A percentile compares a stretch with the other conserved stretches of the same genome.
Conservation (phyloP, 2,888 invertebrate genomes). For the Macaria notata region DNA sequence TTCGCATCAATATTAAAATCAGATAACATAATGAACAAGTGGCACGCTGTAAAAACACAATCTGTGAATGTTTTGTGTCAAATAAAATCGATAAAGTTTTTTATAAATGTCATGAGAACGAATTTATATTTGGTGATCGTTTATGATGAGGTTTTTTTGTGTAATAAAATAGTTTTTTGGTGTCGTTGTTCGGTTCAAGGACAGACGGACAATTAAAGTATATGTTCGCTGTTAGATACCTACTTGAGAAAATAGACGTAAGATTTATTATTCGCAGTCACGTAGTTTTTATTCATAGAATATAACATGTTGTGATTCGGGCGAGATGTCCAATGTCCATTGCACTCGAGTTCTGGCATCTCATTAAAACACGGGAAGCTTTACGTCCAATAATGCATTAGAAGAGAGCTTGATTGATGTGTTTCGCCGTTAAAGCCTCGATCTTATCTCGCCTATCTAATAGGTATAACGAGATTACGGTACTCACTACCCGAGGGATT, state of each 20-base stretch:
- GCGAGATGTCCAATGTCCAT: conserved; percentile 5
- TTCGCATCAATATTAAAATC: conserved; percentile 21
- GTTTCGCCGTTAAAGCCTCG: conserved; percentile 60
- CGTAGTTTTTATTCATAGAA: not conserved
- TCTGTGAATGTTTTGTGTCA: conserved; percentile 29
- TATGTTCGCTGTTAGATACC: conserved; percentile 27
- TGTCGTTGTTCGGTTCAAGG: conserved; percentile 53
- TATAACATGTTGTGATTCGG: not conserved
- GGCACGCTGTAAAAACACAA: conserved; percentile 33
- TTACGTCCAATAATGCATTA: conserved; percentile 42
- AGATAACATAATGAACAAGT: conserved; percentile 32
- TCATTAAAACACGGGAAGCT: conserved; percentile 47
- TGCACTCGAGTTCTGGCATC: conserved; percentile 14
- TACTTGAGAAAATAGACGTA: conserved; percentile 8
- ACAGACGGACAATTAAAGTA: conserved; percentile 37
- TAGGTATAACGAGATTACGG: conserved; percentile 74
- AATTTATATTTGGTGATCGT: conserved; percentile 35
- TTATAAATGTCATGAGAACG: conserved; percentile 36
- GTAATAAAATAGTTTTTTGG: conserved; percentile 40
- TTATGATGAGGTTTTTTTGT: conserved; percentile 33
- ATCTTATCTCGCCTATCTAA: conserved; percentile 66
- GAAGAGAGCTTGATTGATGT: conserved; percentile 65
- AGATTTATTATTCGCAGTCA: not conserved
- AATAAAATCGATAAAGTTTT: conserved; percentile 33
- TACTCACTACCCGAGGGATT: conserved; percentile 50